Percentiles rank a stretch among this genome's conserved stretches.
Conservation (phyloP, 2,888 invertebrate species). For the Deroplatys truncata region DNA sequence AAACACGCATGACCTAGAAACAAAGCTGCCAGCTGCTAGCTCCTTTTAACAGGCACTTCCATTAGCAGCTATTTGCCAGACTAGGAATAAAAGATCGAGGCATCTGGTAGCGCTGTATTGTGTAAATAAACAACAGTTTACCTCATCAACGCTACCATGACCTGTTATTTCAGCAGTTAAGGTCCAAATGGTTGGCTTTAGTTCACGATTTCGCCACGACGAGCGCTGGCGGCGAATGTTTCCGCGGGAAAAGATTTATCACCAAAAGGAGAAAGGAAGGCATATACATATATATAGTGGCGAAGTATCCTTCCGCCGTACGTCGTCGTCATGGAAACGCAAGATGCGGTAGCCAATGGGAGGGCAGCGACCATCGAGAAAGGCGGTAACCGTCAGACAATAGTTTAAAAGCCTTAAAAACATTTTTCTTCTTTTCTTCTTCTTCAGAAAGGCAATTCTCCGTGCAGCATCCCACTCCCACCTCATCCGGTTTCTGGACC, state of each 20-base stretch:
- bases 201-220: neutral
- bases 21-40: too few species aligned
- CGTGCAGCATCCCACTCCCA: neutral
- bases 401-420: slow-evolving; percentile 27
- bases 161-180: neutral
- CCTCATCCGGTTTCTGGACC: neutral
- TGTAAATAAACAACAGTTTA: neutral
- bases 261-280: slow-evolving; percentile 1
- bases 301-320: slow-evolving; percentile 26
- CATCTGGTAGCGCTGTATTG: neutral
- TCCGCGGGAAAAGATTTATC: slow-evolving; percentile 20
- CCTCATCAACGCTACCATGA: neutral
- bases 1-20: too few species aligned
- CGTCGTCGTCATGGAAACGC: slow-evolving; percentile 46
- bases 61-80: neutral
- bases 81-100: neutral
- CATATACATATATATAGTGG: neutral
- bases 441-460: neutral
- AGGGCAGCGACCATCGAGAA: slow-evolving; percentile 21
- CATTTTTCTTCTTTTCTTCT: slow-evolving; percentile 20
- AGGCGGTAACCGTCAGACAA: slow-evolving; percentile 30
- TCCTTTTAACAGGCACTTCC: neutral
- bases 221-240: neutral
- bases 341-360: slow-evolving; percentile 34
- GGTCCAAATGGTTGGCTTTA: slow-evolving; percentile 1